Percentiles rank a stretch among this genome's conserved stretches.
These are phyloP conservation scores for Parthenolecanium corni DNA, from an alignment of 2,888 invertebrate species.

Conservation along the genomic window DNA sequence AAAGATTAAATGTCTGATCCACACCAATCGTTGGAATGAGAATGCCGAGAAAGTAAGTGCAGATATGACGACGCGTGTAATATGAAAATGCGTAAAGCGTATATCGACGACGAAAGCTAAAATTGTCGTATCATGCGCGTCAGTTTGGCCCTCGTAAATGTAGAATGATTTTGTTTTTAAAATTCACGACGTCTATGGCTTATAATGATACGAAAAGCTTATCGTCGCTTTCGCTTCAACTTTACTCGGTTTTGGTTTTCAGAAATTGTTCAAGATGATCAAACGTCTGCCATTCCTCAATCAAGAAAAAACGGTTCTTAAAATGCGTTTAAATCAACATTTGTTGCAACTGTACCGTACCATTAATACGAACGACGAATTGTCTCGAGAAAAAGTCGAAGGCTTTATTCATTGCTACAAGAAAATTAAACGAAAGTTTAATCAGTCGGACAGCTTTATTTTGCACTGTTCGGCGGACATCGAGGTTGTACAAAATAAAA, in stretches of 20 bases:
- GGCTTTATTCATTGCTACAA: background rate
- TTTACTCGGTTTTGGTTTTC: too few relatives aligned
- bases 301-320: constrained; percentile 7
- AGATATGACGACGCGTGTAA: too few relatives aligned
- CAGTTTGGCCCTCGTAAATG: too few relatives aligned
- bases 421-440: constrained; percentile 4
- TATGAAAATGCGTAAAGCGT: too few relatives aligned
- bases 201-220: too few relatives aligned
- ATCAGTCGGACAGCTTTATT: background rate
- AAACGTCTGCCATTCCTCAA: constrained; percentile 15
- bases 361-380: constrained; percentile 13
- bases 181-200: too few relatives aligned
- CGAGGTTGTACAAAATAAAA: constrained; percentile 12
- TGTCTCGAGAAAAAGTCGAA: constrained; percentile 2
- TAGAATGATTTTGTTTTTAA: too few relatives aligned
- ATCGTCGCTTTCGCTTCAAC: too few relatives aligned
- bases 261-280: constrained; percentile 19
- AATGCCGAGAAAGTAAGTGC: constrained; percentile 10
- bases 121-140: too few relatives aligned
- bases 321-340: constrained; percentile 17
- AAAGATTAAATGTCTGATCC: constrained; percentile 32
- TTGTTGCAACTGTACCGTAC: constrained; percentile 5
- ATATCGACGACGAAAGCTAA: too few relatives aligned
- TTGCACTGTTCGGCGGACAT: constrained; percentile 10
- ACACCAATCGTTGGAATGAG: constrained; percentile 10